phyloP scores from a whole-genome alignment of 2,113 vertebrate species.

The Piaya cayana region DNA sequence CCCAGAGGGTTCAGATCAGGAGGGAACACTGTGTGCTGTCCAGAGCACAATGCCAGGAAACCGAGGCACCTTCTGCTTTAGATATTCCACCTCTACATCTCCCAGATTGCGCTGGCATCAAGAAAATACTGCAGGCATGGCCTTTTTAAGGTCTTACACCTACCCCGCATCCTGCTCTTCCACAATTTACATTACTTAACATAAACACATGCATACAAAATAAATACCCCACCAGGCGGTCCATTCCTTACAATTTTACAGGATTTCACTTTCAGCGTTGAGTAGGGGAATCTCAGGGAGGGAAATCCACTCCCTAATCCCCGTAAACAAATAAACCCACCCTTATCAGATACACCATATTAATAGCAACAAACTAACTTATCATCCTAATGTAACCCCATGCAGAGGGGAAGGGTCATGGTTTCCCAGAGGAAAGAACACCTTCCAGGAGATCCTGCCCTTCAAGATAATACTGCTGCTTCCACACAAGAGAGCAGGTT shows the following conservation, averaged over 20 bases:
- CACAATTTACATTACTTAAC: not conserved
- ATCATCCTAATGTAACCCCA: not conserved
- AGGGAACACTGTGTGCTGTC: not conserved
- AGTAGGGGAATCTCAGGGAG: not conserved
- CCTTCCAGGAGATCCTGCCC: not conserved
- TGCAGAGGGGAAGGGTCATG: not conserved
- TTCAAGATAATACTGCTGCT: not conserved
- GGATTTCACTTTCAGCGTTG: not conserved
- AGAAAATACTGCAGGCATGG: not conserved
- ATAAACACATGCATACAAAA: not conserved
- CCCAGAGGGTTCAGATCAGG: not conserved
- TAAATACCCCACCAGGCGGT: not conserved
- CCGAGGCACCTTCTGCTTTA: not conserved
- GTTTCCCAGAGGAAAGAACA: not conserved
- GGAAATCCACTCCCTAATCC: not conserved
- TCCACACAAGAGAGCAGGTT: not conserved
- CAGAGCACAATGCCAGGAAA: not conserved
- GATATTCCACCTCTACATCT: accelerated
- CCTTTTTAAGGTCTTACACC: not conserved
- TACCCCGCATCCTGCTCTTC: not conserved
- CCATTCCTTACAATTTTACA: not conserved
- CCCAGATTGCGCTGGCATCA: not conserved
- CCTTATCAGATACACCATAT: not conserved
- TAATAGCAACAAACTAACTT: not conserved
- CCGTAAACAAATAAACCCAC: conserved; percentile 1